Percentiles rank a stretch among this genome's conserved stretches.
phyloP scores from a whole-genome alignment of 2,113 vertebrate genomes.

The Ctenodactylus gundi region DNA sequence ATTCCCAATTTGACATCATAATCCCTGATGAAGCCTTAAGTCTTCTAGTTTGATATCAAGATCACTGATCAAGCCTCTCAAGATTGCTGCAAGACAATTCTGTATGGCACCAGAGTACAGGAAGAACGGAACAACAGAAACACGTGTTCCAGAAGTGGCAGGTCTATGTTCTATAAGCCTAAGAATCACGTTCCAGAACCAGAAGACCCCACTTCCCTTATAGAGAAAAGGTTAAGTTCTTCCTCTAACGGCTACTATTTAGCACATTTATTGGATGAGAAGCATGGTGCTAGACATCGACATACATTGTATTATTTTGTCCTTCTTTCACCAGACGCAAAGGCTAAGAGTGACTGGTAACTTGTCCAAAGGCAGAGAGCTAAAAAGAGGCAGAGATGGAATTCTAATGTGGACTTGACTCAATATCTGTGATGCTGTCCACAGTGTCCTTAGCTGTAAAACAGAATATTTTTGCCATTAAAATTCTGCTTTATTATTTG shows the following conservation, averaged over 20 bases:
- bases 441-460: not conserved
- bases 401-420: constrained; percentile 34
- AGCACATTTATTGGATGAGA: not conserved
- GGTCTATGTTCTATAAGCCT: not conserved
- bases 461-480: not conserved
- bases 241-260: not conserved
- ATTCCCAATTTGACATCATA: not conserved
- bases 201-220: not conserved
- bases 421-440: not conserved
- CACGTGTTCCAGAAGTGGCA: not conserved
- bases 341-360: not conserved
- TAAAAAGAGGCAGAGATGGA: constrained; percentile 3
- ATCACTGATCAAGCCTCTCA: not conserved
- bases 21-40: not conserved
- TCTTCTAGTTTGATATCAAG: not conserved
- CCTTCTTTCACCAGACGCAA: constrained; percentile 41
- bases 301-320: not conserved
- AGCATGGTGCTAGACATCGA: not conserved
- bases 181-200: no score
- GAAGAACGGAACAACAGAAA: constrained; percentile 37
- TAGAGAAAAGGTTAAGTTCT: not conserved
- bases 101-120: not conserved
- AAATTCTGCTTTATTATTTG: no score
- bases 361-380: not conserved
- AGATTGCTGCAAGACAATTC: constrained; percentile 14